phyloP scores from a whole-genome alignment of 2,888 invertebrate genomes.

The Theretra japonica region DNA sequence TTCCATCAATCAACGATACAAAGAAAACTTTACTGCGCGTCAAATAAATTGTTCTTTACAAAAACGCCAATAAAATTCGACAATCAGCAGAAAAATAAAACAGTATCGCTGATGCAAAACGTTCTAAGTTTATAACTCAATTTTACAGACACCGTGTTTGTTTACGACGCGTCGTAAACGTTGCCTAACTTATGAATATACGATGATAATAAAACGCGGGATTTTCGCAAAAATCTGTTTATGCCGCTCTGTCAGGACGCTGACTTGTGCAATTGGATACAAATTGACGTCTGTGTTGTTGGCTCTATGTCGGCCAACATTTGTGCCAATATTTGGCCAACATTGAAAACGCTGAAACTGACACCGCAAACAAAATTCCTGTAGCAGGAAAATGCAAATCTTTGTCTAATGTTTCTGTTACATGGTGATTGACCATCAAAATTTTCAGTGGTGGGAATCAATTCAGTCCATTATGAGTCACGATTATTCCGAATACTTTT shows the following conservation, averaged over 20 bases:
- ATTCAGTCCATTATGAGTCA: neutral
- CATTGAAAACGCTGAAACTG: too few relatives aligned
- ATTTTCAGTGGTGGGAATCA: neutral
- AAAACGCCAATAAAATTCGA: neutral
- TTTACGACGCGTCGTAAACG: constrained; percentile 23
- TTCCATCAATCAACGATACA: neutral
- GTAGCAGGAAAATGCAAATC: too few relatives aligned
- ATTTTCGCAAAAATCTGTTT: constrained; percentile 19
- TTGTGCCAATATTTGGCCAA: too few relatives aligned
- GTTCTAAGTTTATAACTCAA: constrained; percentile 26
- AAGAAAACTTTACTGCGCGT: neutral
- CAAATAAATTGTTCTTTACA: neutral
- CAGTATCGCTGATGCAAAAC: neutral
- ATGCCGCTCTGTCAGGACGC: constrained; percentile 3
- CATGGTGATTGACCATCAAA: too few relatives aligned
- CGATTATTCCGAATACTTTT: neutral
- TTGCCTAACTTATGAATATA: constrained; percentile 13
- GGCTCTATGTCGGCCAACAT: too few relatives aligned
- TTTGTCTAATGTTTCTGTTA: too few relatives aligned
- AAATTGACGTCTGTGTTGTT: neutral
- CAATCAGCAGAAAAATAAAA: neutral
- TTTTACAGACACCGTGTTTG: constrained; percentile 22
- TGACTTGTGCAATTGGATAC: neutral
- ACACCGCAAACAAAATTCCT: too few relatives aligned
- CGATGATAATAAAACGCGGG: constrained; percentile 13